These are phyloP conservation scores for Lasioglossum oenotherae DNA, from an alignment of 2,888 invertebrate genomes.

Conservation along the genomic window DNA sequence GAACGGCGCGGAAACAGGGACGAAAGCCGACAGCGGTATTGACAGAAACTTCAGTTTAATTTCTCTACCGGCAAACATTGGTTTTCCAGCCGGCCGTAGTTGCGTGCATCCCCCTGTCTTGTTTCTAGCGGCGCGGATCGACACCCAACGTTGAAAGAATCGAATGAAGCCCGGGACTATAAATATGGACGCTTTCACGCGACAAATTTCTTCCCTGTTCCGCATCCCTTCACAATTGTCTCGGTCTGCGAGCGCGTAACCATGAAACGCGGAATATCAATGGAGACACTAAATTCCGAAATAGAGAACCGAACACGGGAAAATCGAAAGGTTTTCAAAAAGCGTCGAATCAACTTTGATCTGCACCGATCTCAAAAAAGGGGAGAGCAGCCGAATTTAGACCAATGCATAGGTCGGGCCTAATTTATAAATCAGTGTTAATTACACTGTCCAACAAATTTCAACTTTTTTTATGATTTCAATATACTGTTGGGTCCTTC, in stretches of 20 bases:
- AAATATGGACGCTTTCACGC: conserved; percentile 42
- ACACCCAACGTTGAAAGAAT: conserved; percentile 43
- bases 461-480: no score
- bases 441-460: no score
- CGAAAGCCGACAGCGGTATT: conserved; percentile 81
- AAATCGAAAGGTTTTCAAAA: neutral
- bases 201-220: conserved; percentile 54
- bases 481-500: no score
- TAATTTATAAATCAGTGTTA: neutral
- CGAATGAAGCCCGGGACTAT: conserved; percentile 26
- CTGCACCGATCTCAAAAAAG: neutral
- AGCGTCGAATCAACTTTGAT: neutral
- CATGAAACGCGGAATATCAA: conserved; percentile 8
- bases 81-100: conserved; percentile 75
- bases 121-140: conserved; percentile 34
- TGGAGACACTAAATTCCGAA: neutral
- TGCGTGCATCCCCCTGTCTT: conserved; percentile 46
- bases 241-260: neutral
- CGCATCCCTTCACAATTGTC: conserved; percentile 38
- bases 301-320: neutral
- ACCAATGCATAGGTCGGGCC: no score
- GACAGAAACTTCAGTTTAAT: conserved; percentile 83
- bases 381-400: neutral
- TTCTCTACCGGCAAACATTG: conserved; percentile 81
- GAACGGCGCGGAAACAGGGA: conserved; percentile 70